Evolutionary conservation across 1,140 invertebrate genomes (phyloP).

Genomic region (Metopolophium dirhodum): DNA sequence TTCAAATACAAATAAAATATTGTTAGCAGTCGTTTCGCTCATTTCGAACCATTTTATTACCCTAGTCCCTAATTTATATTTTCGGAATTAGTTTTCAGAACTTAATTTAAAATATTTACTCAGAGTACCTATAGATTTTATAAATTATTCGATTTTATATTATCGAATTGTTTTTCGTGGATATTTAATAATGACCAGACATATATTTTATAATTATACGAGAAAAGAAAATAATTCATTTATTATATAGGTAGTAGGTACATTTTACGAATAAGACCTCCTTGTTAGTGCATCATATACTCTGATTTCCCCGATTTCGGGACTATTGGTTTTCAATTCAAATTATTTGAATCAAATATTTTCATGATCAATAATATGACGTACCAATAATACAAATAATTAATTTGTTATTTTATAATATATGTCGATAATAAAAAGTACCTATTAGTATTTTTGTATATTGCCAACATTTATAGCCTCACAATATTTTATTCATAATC

Average conservation of each 20-base stretch:
- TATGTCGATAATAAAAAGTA: background rate
- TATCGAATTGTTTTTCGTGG: background rate
- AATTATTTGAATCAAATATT: background rate
- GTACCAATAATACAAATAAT: background rate
- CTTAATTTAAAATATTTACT: background rate
- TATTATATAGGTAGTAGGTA: no score
- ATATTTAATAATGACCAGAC: no score
- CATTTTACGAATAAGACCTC: no score
- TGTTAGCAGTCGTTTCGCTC: background rate
- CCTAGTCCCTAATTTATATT: background rate
- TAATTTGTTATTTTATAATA: background rate
- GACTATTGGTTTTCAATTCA: background rate
- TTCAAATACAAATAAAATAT: background rate
- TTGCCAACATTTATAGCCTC: background rate
- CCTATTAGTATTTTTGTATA: no score
- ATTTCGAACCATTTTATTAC: background rate
- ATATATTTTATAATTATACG: no score
- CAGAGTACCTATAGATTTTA: background rate
- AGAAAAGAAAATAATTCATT: no score
- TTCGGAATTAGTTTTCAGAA: background rate
- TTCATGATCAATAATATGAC: background rate
- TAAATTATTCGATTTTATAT: background rate
- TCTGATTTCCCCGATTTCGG: no score
- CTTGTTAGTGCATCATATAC: no score
- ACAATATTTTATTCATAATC: background rate